Percentiles rank a stretch among this genome's conserved stretches.
phyloP scores from a whole-genome alignment of 2,797 vertebrate species.

The Caiman crocodilus region DNA sequence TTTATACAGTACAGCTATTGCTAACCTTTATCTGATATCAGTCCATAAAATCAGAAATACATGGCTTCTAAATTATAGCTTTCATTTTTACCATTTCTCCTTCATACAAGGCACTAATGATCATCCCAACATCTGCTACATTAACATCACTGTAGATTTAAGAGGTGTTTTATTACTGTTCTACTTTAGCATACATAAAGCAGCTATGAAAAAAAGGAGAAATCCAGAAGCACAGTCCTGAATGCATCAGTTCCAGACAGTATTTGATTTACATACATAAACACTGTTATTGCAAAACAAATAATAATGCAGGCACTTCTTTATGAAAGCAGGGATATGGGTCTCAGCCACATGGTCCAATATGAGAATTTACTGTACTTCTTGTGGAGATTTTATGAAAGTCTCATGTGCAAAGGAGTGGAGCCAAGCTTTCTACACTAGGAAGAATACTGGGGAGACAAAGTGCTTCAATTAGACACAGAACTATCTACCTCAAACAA shows the following conservation, averaged over 20 bases:
- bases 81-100: not conserved
- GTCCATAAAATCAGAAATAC: not conserved
- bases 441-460: constrained; percentile 27
- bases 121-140: not conserved
- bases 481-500: constrained; percentile 33
- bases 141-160: not conserved
- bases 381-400: constrained; percentile 21
- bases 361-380: not conserved
- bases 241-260: not conserved
- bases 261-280: not conserved
- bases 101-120: not conserved
- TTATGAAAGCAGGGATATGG: not conserved
- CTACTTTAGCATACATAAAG: not conserved
- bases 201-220: not conserved
- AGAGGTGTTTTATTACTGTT: not conserved
- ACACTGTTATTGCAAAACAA: not conserved
- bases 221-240: not conserved
- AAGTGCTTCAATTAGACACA: constrained; percentile 13
- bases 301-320: not conserved
- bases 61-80: not conserved
- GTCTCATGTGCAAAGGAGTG: not conserved
- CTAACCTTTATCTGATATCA: not conserved
- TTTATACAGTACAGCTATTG: not conserved
- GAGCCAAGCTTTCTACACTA: not conserved
- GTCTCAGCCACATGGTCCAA: not conserved